Base-by-base conservation (phyloP, 1,140 invertebrate genomes). In the Melipona quadrifasciata region DNA sequence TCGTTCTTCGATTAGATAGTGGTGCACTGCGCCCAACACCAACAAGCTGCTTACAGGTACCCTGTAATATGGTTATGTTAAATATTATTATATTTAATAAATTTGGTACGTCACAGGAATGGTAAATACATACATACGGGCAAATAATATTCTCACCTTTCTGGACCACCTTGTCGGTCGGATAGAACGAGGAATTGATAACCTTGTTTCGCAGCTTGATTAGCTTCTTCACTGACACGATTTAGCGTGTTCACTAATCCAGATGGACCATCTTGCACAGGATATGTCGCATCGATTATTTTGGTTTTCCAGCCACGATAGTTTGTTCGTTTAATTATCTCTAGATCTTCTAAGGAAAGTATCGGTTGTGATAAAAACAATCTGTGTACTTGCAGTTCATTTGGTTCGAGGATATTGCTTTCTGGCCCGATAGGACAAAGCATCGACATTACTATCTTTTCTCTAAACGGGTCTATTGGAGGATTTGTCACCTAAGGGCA, bases 391-490 rank as follows among this genome's bases (percentile, higher is more conserved):
- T 99, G 99, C 87, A 97, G 95, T 0, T 97, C 96, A 91, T 96
- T 97, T 8, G 99, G 98, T 90, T 99, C 96, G 81, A 99, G 95
- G 81, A 99, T 98, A 94, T 99, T 99, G 1, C 97, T 97, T 92
- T 99, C 98, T 0, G 99, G 99, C 3, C 98, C 98, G 90, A 98
- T 97, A 0, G 98, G 98, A 91, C 97, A 98, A 84, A 98, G 96
- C 92, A 99, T 95, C 0, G 99, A 99, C 99, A 99, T 99, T 74
- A 99, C 99, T 86, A 99, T 98, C 94, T 98, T 98, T 95, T 99
- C 99, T 90, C 99, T 97, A 96, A 99, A 99, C 64, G 99, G 99
- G 96, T 99, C 99, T 88, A 99, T 99, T 10, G 99, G 99, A n/a
- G 99, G 99, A 95, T 99, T 99, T 85, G 99, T 99, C 70, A 99